These are phyloP conservation scores for Macaria notata DNA, from an alignment of 2,888 invertebrate species.

Conservation along the genomic window DNA sequence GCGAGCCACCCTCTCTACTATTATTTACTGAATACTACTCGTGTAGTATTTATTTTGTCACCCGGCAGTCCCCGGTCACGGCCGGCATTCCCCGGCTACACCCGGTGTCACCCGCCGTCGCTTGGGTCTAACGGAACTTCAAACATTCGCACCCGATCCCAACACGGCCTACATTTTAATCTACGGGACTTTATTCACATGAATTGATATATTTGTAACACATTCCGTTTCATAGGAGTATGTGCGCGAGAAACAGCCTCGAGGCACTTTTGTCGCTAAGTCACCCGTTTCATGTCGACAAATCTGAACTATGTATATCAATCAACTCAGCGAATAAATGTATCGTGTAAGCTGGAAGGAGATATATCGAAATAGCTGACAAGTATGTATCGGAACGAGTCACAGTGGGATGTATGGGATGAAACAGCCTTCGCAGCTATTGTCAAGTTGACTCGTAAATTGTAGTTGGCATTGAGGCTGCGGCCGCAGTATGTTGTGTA, in stretches of 20 bases:
- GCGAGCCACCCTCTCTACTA: background rate
- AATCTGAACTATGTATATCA: background rate
- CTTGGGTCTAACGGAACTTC: background rate
- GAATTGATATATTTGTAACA: background rate
- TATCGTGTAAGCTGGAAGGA: too few species aligned
- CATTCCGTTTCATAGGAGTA: too few species aligned
- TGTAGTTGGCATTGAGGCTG: constrained; percentile 12
- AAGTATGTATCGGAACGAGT: too few species aligned
- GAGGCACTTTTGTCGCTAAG: background rate
- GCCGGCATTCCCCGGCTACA: too few species aligned
- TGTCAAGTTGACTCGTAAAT: constrained; percentile 12
- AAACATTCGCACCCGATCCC: background rate
- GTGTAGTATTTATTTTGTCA: background rate
- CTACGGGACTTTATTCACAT: background rate
- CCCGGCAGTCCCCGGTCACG: too few species aligned
- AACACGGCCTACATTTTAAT: background rate
- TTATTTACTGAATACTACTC: background rate
- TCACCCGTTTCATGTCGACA: constrained; percentile 2
- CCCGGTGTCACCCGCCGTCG: background rate
- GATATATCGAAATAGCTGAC: too few species aligned
- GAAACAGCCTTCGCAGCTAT: constrained; percentile 5
- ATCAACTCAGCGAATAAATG: too few species aligned
- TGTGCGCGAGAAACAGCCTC: too few species aligned
- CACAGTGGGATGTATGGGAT: constrained; percentile 2
- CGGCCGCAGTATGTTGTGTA: too few species aligned